A percentile compares a stretch with the other conserved stretches of the same genome.
These are phyloP conservation scores for Eupithecia abbreviata DNA, from an alignment of 2,888 invertebrate species.

Conservation along the genomic window DNA sequence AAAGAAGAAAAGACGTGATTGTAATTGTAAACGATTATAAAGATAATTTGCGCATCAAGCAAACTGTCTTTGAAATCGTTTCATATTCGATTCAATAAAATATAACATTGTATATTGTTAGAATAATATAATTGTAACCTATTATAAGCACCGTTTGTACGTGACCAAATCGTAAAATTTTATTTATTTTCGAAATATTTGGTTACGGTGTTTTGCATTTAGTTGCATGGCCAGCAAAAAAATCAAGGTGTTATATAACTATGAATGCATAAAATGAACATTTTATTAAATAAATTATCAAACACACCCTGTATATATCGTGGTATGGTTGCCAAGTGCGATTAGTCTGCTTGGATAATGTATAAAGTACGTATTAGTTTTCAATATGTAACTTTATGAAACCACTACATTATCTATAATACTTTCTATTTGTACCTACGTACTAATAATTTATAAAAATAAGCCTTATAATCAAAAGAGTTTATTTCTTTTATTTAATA, in stretches of 20 bases:
- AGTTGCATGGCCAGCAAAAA: neutral
- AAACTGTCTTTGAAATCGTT: neutral
- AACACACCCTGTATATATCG: neutral
- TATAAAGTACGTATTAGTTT: slow-evolving; percentile 3
- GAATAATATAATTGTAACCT: no score
- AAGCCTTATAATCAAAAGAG: no score
- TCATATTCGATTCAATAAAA: neutral
- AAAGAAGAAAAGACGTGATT: neutral
- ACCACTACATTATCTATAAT: neutral
- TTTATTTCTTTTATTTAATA: no score
- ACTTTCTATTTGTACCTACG: neutral
- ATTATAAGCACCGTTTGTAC: no score
- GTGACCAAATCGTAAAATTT: no score
- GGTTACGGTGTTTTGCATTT: neutral
- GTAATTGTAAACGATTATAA: neutral
- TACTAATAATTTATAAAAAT: neutral
- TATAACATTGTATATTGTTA: no score
- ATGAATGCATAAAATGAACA: neutral
- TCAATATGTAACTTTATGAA: neutral
- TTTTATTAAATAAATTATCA: neutral
- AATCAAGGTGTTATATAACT: neutral
- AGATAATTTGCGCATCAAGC: neutral
- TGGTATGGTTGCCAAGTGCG: slow-evolving; percentile 9
- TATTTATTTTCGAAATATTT: no score
- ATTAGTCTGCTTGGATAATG: slow-evolving; percentile 3